Evolutionary conservation across 37 sponge, comb jelly and placozoan species (phyloP).

Genomic region (Beroe forskalii): DNA sequence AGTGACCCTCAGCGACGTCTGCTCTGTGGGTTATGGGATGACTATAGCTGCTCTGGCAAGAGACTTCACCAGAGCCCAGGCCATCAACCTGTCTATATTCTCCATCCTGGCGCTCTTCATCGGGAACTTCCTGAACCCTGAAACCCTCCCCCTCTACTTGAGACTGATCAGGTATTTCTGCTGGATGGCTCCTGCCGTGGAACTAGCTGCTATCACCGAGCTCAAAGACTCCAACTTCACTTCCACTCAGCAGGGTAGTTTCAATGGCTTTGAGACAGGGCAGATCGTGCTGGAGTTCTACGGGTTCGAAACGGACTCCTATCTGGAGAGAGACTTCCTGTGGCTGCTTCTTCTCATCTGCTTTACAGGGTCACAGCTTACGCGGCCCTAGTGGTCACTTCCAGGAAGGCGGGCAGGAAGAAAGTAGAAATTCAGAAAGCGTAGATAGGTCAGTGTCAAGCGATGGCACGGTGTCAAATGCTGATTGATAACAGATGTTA

Average conservation of each 20-base stretch:
- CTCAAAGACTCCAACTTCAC: conserved; percentile 24
- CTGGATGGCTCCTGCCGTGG: conserved; percentile 61
- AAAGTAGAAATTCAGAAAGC: conserved; percentile 29
- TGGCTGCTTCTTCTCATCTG: conserved; percentile 2
- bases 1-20: conserved; percentile 33
- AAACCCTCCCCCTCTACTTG: conserved; percentile 19
- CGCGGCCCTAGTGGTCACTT: neutral
- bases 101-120: conserved; percentile 52
- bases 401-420: neutral
- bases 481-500: too few species aligned
- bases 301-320: neutral
- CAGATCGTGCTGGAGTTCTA: conserved; percentile 29
- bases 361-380: conserved; percentile 3
- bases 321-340: neutral
- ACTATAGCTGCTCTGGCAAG: conserved; percentile 37
- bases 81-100: conserved; percentile 59
- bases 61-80: conserved; percentile 50
- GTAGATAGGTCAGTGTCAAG: neutral
- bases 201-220: conserved; percentile 43
- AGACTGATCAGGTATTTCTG: neutral
- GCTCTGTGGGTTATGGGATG: conserved; percentile 59
- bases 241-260: neutral
- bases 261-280: conserved; percentile 29
- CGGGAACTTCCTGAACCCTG: conserved; percentile 61
- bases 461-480: too few species aligned